Evolutionary conservation across 2,113 vertebrate genomes (phyloP).

Genomic region (Bujurquina vittata): DNA sequence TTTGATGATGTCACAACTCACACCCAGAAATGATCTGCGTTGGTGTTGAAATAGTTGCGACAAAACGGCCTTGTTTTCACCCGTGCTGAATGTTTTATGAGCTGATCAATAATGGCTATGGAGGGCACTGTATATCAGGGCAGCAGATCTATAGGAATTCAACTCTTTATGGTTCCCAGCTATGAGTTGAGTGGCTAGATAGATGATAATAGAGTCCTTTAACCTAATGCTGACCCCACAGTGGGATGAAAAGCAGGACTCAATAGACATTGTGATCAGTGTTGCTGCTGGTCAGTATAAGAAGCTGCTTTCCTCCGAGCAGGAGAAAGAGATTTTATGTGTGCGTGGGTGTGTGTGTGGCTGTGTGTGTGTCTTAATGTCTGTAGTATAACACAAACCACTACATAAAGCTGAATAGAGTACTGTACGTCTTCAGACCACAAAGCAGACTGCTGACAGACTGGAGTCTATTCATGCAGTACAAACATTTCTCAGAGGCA

Average conservation of each 20-base stretch:
- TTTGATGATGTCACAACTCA: neutral
- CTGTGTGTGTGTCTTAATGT: neutral
- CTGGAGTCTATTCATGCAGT: constrained; percentile 13
- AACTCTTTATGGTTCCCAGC: constrained; percentile 54
- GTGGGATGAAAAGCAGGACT: constrained; percentile 38
- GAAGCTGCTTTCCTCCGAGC: neutral
- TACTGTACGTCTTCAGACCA: neutral
- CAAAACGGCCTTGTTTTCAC: constrained; percentile 26
- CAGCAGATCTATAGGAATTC: constrained; percentile 52
- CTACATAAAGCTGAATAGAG: constrained; percentile 19
- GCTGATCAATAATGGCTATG: constrained; percentile 47
- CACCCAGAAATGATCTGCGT: neutral
- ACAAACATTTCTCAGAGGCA: constrained; percentile 24
- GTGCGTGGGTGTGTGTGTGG: neutral
- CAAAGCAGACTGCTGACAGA: neutral
- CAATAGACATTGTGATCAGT: constrained; percentile 25
- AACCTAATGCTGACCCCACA: constrained; percentile 55
- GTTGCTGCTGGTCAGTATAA: constrained; percentile 28
- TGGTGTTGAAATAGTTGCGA: constrained; percentile 10
- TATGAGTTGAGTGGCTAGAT: constrained; percentile 30
- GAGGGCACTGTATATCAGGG: constrained; percentile 8
- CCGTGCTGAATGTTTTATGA: constrained; percentile 49
- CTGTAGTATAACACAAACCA: neutral
- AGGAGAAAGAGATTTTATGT: neutral
- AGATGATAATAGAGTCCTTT: constrained; percentile 52